Evolutionary conservation across 2,113 vertebrate species (phyloP).

Genomic region (Pygathrix nemaeus): DNA sequence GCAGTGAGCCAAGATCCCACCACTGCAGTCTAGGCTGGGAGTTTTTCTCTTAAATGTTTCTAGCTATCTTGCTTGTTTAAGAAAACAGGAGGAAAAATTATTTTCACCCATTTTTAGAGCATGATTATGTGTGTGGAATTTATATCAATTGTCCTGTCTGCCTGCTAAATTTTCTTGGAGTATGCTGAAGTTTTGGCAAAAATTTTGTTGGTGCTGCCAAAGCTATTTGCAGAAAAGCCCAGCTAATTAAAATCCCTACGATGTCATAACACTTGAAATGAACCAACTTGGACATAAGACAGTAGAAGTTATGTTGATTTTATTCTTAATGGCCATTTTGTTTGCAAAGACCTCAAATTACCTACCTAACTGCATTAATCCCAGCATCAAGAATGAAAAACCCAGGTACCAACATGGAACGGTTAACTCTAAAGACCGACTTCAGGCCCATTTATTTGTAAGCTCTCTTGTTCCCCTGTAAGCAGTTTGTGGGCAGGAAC

Average conservation of each 20-base stretch:
- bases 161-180: constrained; percentile 54
- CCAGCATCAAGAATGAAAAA: not conserved
- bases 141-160: constrained; percentile 22
- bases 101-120: constrained; percentile 67
- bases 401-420: not conserved
- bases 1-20: too few relatives aligned
- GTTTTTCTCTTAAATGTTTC: not conserved
- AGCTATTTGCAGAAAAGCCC: constrained; percentile 58
- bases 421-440: not conserved
- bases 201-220: constrained; percentile 25
- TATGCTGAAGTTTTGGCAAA: constrained; percentile 5
- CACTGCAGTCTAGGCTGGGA: too few relatives aligned
- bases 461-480: not conserved
- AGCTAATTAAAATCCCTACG: not conserved
- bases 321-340: constrained; percentile 45
- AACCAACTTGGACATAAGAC: constrained; percentile 29
- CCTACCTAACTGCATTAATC: not conserved
- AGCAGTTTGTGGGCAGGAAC: not conserved
- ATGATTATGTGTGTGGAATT: constrained; percentile 70
- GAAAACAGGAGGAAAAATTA: not conserved
- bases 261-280: constrained; percentile 42
- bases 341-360: constrained; percentile 9
- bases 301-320: not conserved
- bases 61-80: not conserved
- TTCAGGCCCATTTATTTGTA: not conserved